Conservation (phyloP, 2,888 invertebrate species). For the Hemithea aestivaria region DNA sequence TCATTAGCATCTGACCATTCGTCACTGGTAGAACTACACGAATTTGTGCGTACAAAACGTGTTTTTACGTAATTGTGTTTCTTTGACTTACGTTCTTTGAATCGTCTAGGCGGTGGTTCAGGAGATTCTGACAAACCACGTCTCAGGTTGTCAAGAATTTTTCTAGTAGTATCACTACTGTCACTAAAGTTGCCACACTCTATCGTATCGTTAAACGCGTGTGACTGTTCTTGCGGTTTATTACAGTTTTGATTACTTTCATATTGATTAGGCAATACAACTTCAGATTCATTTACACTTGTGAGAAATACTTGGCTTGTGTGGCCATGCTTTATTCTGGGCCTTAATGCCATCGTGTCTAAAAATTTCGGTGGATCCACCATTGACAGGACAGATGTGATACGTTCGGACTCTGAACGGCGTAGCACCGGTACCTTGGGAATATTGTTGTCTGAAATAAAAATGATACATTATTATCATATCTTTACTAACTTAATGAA, state of each 20-base stretch:
- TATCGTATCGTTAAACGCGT: slow-evolving; percentile 35
- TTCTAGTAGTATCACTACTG: slow-evolving; percentile 66
- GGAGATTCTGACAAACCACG: slow-evolving; percentile 68
- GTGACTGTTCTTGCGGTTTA: slow-evolving; percentile 15
- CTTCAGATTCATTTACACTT: slow-evolving; percentile 53
- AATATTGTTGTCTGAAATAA: slow-evolving; percentile 64
- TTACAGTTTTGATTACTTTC: slow-evolving; percentile 23
- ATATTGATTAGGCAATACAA: slow-evolving; percentile 31
- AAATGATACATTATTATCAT: too few species aligned
- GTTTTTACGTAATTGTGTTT: slow-evolving; percentile 76
- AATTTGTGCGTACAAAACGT: slow-evolving; percentile 67
- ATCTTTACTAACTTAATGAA: too few species aligned
- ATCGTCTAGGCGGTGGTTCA: slow-evolving; percentile 68
- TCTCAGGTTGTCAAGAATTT: slow-evolving; percentile 60
- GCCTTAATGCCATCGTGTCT: slow-evolving; percentile 91
- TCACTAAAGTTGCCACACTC: slow-evolving; percentile 65
- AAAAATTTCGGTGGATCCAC: slow-evolving; percentile 81
- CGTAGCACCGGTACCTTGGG: slow-evolving; percentile 64
- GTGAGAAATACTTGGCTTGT: slow-evolving; percentile 81
- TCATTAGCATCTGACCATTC: slow-evolving; percentile 74
- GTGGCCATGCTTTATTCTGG: slow-evolving; percentile 80
- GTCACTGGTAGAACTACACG: slow-evolving; percentile 71
- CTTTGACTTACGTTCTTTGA: slow-evolving; percentile 61
- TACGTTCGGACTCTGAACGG: slow-evolving; percentile 71
- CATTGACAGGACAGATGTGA: slow-evolving; percentile 57